Conservation (phyloP, 2,113 vertebrate genomes). For the Baryphthengus martii region DNA sequence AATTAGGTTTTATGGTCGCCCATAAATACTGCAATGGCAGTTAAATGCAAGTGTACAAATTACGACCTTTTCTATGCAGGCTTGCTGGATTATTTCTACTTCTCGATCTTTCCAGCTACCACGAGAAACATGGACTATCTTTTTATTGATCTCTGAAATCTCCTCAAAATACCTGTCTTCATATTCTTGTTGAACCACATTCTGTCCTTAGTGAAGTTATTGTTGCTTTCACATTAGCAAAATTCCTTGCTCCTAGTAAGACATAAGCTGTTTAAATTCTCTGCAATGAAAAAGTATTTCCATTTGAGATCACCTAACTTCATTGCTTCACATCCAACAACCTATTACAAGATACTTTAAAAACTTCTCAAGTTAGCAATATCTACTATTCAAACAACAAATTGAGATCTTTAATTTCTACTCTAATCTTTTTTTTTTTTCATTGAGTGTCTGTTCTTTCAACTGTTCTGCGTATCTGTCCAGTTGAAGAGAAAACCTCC, state of each 20-base stretch:
- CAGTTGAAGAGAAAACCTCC: not conserved
- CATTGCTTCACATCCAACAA: not conserved
- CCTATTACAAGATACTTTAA: not conserved
- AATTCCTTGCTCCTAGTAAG: not conserved
- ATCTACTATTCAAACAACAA: not conserved
- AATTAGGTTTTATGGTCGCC: not conserved
- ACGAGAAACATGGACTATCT: not conserved
- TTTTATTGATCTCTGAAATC: slow-evolving; percentile 10
- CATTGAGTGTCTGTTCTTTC: not conserved
- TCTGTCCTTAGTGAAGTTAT: not conserved
- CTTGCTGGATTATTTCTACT: not conserved
- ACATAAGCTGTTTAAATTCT: not conserved
- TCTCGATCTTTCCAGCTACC: too few relatives aligned
- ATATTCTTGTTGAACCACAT: not conserved
- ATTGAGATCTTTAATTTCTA: not conserved
- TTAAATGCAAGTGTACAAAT: not conserved
- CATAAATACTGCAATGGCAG: not conserved
- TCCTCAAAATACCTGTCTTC: slow-evolving; percentile 10
- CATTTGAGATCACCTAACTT: not conserved
- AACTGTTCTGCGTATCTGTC: not conserved
- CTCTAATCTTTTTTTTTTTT: not conserved
- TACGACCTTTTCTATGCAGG: not conserved
- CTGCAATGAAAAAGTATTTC: not conserved
- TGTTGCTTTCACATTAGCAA: not conserved
- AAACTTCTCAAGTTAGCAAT: not conserved